Conservation (phyloP, 1,140 invertebrate species). For the Centruroides sculpturatus region DNA sequence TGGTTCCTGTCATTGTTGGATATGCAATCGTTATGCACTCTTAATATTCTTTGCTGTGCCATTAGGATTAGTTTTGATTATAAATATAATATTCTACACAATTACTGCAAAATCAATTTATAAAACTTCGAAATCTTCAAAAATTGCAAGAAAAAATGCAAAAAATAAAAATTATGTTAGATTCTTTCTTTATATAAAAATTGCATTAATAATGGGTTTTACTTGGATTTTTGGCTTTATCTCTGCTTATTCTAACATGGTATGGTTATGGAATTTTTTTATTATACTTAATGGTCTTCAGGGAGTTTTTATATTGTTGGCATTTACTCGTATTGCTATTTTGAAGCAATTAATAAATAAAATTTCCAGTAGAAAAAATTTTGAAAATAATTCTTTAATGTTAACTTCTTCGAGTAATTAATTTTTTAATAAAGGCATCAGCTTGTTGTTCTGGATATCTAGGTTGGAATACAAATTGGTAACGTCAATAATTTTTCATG, state of each 20-base stretch:
- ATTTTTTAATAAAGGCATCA: too few relatives aligned
- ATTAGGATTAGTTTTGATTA: conserved; percentile 29
- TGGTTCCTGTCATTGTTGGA: conserved; percentile 34
- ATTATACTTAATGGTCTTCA: conserved; percentile 33
- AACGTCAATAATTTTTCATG: too few relatives aligned
- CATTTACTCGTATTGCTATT: conserved; percentile 24
- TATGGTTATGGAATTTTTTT: conserved; percentile 25
- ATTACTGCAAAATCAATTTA: conserved; percentile 29
- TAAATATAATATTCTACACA: conserved; percentile 39
- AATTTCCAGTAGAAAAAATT: too few relatives aligned
- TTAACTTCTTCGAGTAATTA: too few relatives aligned
- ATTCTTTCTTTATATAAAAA: conserved; percentile 33
- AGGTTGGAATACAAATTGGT: too few relatives aligned
- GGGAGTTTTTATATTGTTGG: conserved; percentile 35
- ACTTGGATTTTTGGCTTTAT: conserved; percentile 36
- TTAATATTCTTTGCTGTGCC: conserved; percentile 39
- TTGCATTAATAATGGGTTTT: conserved; percentile 34
- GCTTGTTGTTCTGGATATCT: too few relatives aligned
- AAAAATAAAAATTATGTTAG: conserved; percentile 16
- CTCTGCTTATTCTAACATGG: conserved; percentile 21
- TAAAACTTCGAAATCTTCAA: conserved; percentile 8
- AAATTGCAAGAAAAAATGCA: conserved; percentile 7
- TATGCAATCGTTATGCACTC: conserved; percentile 34
- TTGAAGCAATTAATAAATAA: too few relatives aligned
- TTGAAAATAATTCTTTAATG: too few relatives aligned